Evolutionary conservation across 2,113 vertebrate genomes (phyloP).

Genomic region (Callocephalon fimbriatum): DNA sequence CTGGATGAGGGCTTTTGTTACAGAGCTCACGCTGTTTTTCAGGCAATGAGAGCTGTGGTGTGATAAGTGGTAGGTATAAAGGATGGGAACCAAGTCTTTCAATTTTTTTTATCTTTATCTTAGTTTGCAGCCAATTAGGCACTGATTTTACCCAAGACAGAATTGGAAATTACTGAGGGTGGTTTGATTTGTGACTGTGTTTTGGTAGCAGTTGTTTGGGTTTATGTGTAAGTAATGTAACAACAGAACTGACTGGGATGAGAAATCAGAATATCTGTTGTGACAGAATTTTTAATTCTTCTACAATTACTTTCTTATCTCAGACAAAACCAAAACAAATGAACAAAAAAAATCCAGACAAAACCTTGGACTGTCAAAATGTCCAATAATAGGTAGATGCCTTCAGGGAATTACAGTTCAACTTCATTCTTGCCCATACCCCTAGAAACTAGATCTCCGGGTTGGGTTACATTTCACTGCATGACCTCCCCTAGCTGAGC

Average conservation of each 20-base stretch:
- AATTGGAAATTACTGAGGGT: neutral
- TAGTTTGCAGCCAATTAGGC: neutral
- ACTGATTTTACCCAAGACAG: neutral
- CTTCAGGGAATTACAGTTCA: neutral
- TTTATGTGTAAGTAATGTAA: neutral
- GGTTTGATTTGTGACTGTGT: neutral
- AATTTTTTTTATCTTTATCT: neutral
- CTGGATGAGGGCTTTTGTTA: neutral
- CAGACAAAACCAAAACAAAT: neutral
- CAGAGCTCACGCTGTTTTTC: neutral
- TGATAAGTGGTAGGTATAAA: neutral
- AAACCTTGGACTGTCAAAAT: neutral
- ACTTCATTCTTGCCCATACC: neutral
- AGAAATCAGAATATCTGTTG: neutral
- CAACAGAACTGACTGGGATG: accelerated
- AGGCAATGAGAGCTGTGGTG: neutral
- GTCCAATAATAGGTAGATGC: neutral
- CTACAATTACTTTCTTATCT: neutral
- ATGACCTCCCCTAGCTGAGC: neutral
- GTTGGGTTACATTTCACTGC: neutral
- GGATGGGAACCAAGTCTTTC: neutral
- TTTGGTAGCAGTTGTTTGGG: neutral
- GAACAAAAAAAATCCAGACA: neutral
- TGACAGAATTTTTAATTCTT: neutral
- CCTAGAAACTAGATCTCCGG: neutral